phyloP scores from a whole-genome alignment of 1,140 invertebrate genomes.

The Eueides isabella region DNA sequence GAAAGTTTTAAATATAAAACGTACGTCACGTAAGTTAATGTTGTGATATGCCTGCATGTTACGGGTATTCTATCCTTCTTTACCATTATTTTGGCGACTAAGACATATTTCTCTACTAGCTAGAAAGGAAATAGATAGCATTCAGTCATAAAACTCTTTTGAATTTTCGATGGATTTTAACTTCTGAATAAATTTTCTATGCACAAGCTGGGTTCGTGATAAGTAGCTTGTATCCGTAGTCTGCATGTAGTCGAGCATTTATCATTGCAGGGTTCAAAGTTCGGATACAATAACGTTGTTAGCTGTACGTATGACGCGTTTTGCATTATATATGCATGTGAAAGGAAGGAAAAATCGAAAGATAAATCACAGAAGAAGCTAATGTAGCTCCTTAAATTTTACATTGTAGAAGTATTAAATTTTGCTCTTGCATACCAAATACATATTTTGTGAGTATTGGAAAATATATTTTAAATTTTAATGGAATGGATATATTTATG shows the following conservation, averaged over 20 bases:
- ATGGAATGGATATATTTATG: no score
- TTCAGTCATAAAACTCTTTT: conserved; percentile 39
- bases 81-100: conserved; percentile 19
- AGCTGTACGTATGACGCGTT: conserved; percentile 51
- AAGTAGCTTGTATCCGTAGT: conserved; percentile 63
- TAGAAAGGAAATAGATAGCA: conserved; percentile 42
- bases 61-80: conserved; percentile 9
- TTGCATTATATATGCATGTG: conserved; percentile 34
- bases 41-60: background rate
- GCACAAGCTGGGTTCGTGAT: conserved; percentile 54
- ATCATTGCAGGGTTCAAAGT: conserved; percentile 69
- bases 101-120: conserved; percentile 34
- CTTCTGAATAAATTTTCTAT: conserved; percentile 47
- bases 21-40: background rate
- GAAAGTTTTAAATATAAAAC: background rate
- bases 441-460: background rate
- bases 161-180: conserved; percentile 43
- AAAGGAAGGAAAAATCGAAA: conserved; percentile 36
- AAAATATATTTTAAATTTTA: background rate
- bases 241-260: conserved; percentile 55
- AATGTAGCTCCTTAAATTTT: conserved; percentile 26
- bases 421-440: background rate
- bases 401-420: background rate
- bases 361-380: conserved; percentile 26
- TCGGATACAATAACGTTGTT: conserved; percentile 62